These are phyloP conservation scores for Phortica magna DNA, from an alignment of 2,888 invertebrate species.

Conservation along the genomic window DNA sequence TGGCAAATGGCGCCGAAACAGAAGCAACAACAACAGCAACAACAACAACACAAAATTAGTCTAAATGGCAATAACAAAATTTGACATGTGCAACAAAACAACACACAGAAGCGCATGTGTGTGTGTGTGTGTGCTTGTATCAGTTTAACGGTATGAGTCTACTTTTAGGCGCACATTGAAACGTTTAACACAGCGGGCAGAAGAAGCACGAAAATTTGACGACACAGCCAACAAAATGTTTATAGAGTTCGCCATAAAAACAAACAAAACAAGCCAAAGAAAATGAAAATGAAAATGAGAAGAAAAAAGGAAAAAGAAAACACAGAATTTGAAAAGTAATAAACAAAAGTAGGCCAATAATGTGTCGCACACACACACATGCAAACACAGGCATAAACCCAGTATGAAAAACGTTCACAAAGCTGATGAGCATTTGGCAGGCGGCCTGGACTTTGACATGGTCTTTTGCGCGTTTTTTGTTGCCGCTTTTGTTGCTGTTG, in stretches of 20 bases:
- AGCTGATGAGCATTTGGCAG: too few species aligned
- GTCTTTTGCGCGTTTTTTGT: too few species aligned
- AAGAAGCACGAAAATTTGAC: slow-evolving; percentile 47
- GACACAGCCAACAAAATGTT: slow-evolving; percentile 25
- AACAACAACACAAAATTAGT: too few species aligned
- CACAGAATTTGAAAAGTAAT: slow-evolving; percentile 47
- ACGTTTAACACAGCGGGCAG: neutral
- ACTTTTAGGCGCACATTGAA: neutral
- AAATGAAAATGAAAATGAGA: slow-evolving; percentile 34
- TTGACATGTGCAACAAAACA: too few species aligned
- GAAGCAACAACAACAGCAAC: neutral
- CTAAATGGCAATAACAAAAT: too few species aligned
- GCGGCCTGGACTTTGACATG: too few species aligned
- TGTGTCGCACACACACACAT: slow-evolving; percentile 3
- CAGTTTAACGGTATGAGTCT: neutral
- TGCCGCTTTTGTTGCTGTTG: too few species aligned
- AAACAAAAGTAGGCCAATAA: slow-evolving; percentile 55
- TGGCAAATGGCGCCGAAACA: neutral
- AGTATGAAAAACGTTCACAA: too few species aligned
- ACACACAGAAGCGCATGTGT: too few species aligned
- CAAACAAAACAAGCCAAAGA: neutral
- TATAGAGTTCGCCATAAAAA: neutral
- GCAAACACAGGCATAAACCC: neutral
- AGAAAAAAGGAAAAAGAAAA: neutral
- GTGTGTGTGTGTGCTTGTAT: too few species aligned